Percentiles rank a stretch among this genome's conserved stretches.
These are phyloP conservation scores for Chaitophorus viminalis DNA, from an alignment of 2,888 invertebrate genomes.

Conservation along the genomic window DNA sequence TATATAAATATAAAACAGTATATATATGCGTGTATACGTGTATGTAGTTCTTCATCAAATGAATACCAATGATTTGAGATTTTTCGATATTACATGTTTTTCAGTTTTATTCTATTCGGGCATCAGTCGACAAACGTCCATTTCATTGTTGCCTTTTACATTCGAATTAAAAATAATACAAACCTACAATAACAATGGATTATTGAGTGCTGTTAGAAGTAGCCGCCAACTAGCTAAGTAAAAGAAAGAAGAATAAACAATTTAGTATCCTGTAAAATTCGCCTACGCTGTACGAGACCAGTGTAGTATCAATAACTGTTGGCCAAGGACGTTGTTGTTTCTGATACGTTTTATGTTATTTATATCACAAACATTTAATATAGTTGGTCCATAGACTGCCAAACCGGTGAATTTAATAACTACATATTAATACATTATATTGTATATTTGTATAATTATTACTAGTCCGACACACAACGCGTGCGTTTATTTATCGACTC, in stretches of 20 bases:
- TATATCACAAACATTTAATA: not conserved
- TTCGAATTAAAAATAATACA: not conserved
- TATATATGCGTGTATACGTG: not conserved
- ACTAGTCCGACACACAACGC: not conserved
- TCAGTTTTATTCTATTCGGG: not conserved
- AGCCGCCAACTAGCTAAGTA: not conserved
- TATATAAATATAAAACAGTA: not conserved
- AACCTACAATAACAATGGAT: not conserved
- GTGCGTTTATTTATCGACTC: not conserved
- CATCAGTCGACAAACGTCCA: not conserved
- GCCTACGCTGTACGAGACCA: not conserved
- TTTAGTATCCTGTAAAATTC: not conserved
- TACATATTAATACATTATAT: no score
- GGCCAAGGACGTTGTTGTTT: not conserved
- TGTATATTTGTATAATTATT: no score
- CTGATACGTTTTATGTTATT: not conserved
- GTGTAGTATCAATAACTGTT: not conserved
- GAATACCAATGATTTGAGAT: not conserved
- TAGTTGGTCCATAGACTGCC: no score
- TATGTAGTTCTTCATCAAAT: not conserved
- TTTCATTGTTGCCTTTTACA: not conserved
- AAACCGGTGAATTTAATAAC: no score
- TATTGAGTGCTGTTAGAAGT: not conserved
- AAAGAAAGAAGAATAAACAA: not conserved
- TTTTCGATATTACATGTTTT: conserved; percentile 12